Conservation (phyloP, 2,113 vertebrate genomes). For the Anseranas semipalmata region DNA sequence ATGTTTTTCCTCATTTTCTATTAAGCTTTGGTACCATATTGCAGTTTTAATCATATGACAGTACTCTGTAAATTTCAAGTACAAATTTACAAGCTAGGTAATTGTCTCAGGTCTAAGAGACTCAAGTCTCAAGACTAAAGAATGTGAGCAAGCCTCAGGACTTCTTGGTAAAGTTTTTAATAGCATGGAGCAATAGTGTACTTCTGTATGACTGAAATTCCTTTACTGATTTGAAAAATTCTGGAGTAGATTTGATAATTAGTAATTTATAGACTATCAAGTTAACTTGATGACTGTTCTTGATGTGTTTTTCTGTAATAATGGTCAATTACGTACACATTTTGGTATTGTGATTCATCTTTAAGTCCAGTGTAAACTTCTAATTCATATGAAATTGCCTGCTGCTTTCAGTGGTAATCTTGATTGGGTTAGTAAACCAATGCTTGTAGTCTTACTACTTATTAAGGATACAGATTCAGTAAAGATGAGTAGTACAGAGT, state of each 20-base stretch:
- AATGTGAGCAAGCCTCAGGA: background rate
- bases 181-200: too few relatives aligned
- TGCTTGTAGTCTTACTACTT: background rate
- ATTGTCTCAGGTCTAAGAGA: background rate
- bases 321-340: background rate
- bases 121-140: background rate
- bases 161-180: background rate
- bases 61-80: too few relatives aligned
- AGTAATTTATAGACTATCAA: background rate
- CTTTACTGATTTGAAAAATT: background rate
- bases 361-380: background rate
- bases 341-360: background rate
- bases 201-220: background rate
- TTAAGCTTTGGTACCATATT: too few relatives aligned
- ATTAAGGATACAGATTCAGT: background rate
- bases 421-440: background rate
- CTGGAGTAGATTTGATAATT: background rate
- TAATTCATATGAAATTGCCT: background rate
- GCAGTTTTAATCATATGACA: background rate
- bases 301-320: background rate
- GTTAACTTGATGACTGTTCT: background rate
- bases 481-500: background rate
- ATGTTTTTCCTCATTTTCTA: background rate
- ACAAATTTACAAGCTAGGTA: background rate
- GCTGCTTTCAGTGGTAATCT: background rate